phyloP scores from a whole-genome alignment of 2,888 invertebrate species.

The Apamea monoglypha region DNA sequence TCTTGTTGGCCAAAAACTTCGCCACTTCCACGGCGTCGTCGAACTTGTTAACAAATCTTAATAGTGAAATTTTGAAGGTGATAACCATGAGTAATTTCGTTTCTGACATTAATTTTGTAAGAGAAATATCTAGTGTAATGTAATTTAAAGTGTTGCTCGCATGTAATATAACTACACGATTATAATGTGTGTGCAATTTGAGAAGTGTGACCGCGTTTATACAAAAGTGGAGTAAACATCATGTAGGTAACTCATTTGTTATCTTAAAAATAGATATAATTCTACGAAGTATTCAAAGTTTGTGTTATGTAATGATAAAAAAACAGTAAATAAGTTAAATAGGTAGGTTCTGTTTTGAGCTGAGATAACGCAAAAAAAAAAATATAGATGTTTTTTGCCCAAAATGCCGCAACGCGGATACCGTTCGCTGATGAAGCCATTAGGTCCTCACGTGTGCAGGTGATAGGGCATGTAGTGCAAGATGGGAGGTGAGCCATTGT shows the following conservation, averaged over 20 bases:
- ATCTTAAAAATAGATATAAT: slow-evolving; percentile 20
- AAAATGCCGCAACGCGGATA: background rate
- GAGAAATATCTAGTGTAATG: slow-evolving; percentile 7
- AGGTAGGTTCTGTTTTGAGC: background rate
- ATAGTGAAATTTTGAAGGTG: background rate
- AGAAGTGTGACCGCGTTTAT: slow-evolving; percentile 40
- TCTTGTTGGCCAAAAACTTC: background rate
- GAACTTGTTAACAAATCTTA: background rate
- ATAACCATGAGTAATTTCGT: background rate
- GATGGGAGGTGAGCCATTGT: background rate
- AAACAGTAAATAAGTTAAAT: slow-evolving; percentile 4
- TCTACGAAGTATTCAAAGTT: slow-evolving; percentile 15
- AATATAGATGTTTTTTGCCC: background rate
- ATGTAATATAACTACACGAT: background rate
- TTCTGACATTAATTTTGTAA: background rate
- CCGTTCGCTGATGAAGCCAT: background rate
- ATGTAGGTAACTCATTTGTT: slow-evolving; percentile 48
- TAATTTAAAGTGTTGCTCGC: slow-evolving; percentile 18
- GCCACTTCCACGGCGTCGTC: background rate
- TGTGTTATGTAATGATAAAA: slow-evolving; percentile 6
- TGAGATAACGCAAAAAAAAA: background rate
- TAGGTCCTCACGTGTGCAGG: background rate
- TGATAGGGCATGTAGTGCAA: background rate
- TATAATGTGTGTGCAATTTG: slow-evolving; percentile 31
- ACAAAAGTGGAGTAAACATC: slow-evolving; percentile 26